Base-by-base conservation (phyloP, 2,888 invertebrate genomes). In the Trissolcus brochymenae region DNA sequence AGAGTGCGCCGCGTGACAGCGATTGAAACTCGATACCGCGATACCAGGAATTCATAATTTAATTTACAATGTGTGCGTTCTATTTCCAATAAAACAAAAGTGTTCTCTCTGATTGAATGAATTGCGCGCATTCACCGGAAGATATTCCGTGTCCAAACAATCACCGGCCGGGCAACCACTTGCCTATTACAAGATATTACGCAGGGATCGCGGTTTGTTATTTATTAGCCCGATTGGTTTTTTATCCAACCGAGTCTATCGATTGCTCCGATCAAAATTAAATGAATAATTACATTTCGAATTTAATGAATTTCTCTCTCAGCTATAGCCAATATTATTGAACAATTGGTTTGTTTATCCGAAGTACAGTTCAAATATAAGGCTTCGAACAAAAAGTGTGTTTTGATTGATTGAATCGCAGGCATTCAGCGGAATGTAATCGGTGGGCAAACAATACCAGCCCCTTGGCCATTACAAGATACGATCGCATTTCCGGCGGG, bases 71-170 rank as follows among this genome's bases (percentile, higher is more conserved):
- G 79, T 79, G 61, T 79, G 76, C 66, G 62, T 72, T 80, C 68
- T 76, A 71, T 80, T 80, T 78, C 68, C 74, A 76, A 78, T 80
- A 76, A 80, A 80, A 76, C 71, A 76, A 80, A 78, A 74, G 76
- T 76, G 71, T 72, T 55, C 54, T 53, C 54, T 75, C 62, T 77
- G 72, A 80, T 78, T 78, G 70, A 78, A 78, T 78, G 80, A 80
- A 76, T 76, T 70, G 67, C 64, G 78, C 61, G 78, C 79, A 73
- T 64, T 66, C 79, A 67, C 60, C 71, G 80, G 78, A 80, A 78
- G 80, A 80, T 78, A 80, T 80, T 68, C 62, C 54, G 17, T 76
- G 68, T 59, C 64, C 78, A 80, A 80, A 80, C 78, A 80, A 76
- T 68, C 53, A 57, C 60, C 59, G 35, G 54, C 14, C 46, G 9